Percentiles rank a stretch among this genome's conserved stretches.
These are phyloP conservation scores for Xiphophorus hellerii DNA, from an alignment of 2,113 vertebrate genomes.

Conservation along the genomic window DNA sequence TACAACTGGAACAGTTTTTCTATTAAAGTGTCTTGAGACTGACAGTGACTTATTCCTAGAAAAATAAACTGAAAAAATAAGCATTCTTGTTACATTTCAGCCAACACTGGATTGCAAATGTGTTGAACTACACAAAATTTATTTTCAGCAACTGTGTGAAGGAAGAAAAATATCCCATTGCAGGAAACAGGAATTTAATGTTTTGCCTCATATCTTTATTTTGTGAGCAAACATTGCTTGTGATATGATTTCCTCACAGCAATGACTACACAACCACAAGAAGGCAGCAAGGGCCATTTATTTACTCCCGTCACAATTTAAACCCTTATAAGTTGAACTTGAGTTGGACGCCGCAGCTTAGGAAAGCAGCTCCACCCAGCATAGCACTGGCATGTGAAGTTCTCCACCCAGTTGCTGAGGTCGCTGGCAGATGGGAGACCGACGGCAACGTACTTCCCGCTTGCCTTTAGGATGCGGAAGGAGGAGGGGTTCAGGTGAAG, in stretches of 20 bases:
- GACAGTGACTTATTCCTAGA: too few relatives aligned
- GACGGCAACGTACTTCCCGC: conserved; percentile 52
- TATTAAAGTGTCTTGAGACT: too few relatives aligned
- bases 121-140: too few relatives aligned
- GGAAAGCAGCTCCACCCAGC: conserved; percentile 47
- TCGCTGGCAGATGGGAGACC: conserved; percentile 62
- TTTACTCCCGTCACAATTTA: conserved; percentile 20
- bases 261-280: not conserved
- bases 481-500: conserved; percentile 81
- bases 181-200: not conserved
- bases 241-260: not conserved
- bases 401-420: conserved; percentile 44
- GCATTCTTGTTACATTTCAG: too few relatives aligned
- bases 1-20: too few relatives aligned
- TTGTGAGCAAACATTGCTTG: not conserved
- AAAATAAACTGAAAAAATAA: too few relatives aligned
- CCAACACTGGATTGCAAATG: too few relatives aligned
- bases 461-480: conserved; percentile 58
- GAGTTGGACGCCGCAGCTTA: not conserved
- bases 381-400: conserved; percentile 81
- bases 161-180: not conserved
- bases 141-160: not conserved
- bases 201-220: not conserved
- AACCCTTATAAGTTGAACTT: conserved; percentile 50
- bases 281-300: not conserved